Evolutionary conservation across 2,888 invertebrate genomes (phyloP), one percentile per base, ranked within the genome.

Genomic region (Epinotia brunnichana): DNA sequence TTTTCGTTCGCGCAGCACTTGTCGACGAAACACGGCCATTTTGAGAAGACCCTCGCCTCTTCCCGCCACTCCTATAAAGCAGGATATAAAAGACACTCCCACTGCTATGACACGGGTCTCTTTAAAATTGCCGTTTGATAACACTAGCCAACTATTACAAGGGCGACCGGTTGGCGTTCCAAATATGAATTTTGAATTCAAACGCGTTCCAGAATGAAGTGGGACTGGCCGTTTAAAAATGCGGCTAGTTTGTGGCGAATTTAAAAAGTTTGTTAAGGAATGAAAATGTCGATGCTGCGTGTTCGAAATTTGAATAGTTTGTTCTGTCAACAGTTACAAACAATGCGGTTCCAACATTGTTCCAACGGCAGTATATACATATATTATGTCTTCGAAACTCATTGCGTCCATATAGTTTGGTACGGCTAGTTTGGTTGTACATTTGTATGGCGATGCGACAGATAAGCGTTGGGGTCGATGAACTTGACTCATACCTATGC

Each of bases 1-100:
- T 92, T 92, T 92, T 92, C 91, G 92, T 92, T 92, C 91, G 88
- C 88, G 85, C 89, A 92, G 92, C 92, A 92, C 92, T 92, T 92
- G 92, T 91, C 92, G 91, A 87, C 88, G 87, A 88, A 83, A 87
- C 83, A 75, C 76, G 83, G 77, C 92, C 89, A 90, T 70, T 85
- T 80, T 83, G 81, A 61, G 2, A 80, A 84, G 91, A 87, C 74
- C 89, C 78, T 78, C 86, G 84, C 85, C 84, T 83, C 87, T 84
- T 82, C 80, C 75, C 76, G 70, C 77, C 77, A 75, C 76, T 77
- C 77, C 82, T 78, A 81, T 88, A 85, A 76, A 10, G 0, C 69
- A 3, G 2, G 60, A 24, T 71, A 0, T 2, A 68, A 82, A 86
- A 84, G 85, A 77, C 77, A 79, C 76, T 75, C 73, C 51, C 66